Percentiles rank a stretch among this genome's conserved stretches.
Conservation (phyloP, 2,888 invertebrate species). For the Plagodis dolabraria region DNA sequence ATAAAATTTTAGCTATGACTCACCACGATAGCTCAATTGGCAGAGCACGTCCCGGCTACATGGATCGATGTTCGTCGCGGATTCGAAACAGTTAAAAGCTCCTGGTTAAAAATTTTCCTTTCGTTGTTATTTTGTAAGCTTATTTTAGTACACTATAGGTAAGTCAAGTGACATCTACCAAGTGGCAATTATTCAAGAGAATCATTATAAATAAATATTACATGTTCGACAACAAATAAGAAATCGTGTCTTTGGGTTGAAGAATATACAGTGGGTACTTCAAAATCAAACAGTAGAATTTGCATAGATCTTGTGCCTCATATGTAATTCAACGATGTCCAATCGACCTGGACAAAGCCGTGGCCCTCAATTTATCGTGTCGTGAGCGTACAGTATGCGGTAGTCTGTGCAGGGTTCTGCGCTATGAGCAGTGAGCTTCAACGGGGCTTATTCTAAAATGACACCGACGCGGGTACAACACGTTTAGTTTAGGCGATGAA, state of each 20-base stretch:
- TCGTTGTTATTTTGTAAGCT: no score
- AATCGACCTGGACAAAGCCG: conserved; percentile 61
- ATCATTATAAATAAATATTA: no score
- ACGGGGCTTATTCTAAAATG: conserved; percentile 50
- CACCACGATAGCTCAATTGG: no score
- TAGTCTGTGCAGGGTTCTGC: conserved; percentile 44
- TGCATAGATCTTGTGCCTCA: conserved; percentile 54
- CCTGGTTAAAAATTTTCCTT: no score
- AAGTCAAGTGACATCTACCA: no score
- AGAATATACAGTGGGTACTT: conserved; percentile 39
- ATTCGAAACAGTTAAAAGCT: no score
- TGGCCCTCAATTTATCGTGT: conserved; percentile 63
- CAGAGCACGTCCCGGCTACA: no score
- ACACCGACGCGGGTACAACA: conserved; percentile 34
- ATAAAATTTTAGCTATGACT: no score
- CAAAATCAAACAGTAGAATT: conserved; percentile 49
- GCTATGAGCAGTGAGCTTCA: conserved; percentile 50
- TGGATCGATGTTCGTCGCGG: no score
- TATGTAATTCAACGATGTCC: conserved; percentile 36
- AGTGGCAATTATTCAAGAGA: no score
- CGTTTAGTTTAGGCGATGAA: conserved; percentile 69
- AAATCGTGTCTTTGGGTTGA: conserved; percentile 33
- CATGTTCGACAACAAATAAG: background rate
- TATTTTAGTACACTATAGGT: no score
- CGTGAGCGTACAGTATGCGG: conserved; percentile 10